Percentiles rank a stretch among this genome's conserved stretches.
Conservation (phyloP, 2,113 vertebrate genomes). For the Otis tarda region DNA sequence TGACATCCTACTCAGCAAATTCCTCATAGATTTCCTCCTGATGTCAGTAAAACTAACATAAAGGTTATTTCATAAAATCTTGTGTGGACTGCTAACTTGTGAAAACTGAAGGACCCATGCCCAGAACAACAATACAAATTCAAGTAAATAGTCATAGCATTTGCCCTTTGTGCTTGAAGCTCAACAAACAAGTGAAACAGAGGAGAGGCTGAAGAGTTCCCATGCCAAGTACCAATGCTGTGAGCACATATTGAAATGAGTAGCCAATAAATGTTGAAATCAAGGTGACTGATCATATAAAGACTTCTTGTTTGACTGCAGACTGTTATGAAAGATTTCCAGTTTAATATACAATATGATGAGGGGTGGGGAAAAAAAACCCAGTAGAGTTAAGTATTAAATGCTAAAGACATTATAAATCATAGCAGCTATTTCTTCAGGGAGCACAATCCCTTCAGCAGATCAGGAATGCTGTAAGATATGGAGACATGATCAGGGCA, state of each 20-base stretch:
- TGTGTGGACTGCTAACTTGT: constrained; percentile 13
- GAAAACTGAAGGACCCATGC: constrained; percentile 17
- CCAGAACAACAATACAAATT: constrained; percentile 17
- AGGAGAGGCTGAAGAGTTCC: neutral
- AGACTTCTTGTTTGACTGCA: constrained; percentile 8
- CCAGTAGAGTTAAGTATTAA: neutral
- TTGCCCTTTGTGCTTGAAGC: neutral
- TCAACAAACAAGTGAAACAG: neutral
- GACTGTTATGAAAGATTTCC: neutral
- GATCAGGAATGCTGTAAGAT: neutral
- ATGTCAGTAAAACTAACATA: constrained; percentile 37
- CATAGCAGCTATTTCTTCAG: neutral
- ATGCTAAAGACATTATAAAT: neutral
- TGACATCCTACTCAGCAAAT: constrained; percentile 63
- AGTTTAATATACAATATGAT: neutral
- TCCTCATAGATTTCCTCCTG: constrained; percentile 34
- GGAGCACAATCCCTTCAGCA: neutral
- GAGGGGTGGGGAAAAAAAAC: neutral
- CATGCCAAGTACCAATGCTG: neutral
- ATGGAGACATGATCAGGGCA: neutral
- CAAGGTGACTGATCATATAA: constrained; percentile 6
- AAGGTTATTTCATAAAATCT: constrained; percentile 52
- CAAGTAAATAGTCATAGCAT: constrained; percentile 34
- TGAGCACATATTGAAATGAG: neutral
- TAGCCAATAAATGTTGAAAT: neutral